Conservation (phyloP, 2,888 invertebrate species). For the Harpagoxenus sublaevis region DNA sequence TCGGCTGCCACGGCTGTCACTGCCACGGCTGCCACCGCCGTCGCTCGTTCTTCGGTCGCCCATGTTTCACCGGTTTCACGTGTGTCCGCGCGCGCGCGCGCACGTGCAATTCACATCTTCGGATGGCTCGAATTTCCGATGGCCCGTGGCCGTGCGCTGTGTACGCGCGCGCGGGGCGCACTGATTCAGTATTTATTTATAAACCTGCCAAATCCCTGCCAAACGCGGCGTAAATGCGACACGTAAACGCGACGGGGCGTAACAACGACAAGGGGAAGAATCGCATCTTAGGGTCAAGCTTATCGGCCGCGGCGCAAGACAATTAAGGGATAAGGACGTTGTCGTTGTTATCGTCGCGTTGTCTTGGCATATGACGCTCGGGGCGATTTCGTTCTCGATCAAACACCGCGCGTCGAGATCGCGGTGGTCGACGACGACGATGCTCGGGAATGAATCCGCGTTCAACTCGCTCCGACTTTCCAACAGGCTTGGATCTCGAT, state of each 20-base stretch:
- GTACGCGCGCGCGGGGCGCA: constrained; percentile 73
- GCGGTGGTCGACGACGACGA: background rate
- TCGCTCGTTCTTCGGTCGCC: constrained; percentile 80
- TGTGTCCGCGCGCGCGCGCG: constrained; percentile 1
- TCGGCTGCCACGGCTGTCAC: constrained; percentile 71
- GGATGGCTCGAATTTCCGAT: constrained; percentile 77
- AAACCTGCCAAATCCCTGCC: constrained; percentile 82
- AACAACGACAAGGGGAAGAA: constrained; percentile 23
- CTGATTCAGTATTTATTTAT: constrained; percentile 85
- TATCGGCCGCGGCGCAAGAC: background rate
- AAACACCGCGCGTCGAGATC: too few species aligned
- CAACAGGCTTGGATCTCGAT: background rate
- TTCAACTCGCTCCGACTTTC: background rate
- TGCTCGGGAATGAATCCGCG: background rate
- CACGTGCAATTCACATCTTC: constrained; percentile 41
- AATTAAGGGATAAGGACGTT: too few species aligned
- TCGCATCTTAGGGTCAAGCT: constrained; percentile 49
- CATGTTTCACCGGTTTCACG: constrained; percentile 71
- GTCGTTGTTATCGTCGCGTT: background rate
- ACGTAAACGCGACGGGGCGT: constrained; percentile 52
- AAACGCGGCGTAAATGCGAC: constrained; percentile 73
- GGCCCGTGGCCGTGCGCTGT: background rate
- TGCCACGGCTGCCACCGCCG: constrained; percentile 56
- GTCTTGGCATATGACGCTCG: background rate
- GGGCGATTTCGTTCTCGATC: background rate